Evolutionary conservation across 2,113 vertebrate species (phyloP), one percentile per base, ranked within the genome.

Genomic region (Suricata suricatta): DNA sequence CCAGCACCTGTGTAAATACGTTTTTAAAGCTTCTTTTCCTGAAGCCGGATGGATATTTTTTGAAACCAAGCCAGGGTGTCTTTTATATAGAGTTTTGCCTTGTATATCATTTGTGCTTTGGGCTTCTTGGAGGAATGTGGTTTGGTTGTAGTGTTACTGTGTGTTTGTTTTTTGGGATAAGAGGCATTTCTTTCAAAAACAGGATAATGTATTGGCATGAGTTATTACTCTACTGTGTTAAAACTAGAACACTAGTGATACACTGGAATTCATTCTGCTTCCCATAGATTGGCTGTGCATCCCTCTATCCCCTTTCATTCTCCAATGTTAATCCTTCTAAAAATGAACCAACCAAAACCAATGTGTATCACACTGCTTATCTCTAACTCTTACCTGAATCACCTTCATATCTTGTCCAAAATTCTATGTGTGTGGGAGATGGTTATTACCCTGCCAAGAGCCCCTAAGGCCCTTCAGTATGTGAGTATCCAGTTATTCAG

Each of bases 1-100:
- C 81, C 60, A 79, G 35, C 96, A 98, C 97, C 98, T 98, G 96
- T 97, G 97, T 95, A 98, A 98, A 98, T 98, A 98, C 41, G 93
- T 79, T 96, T 81, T 98, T 97, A 96, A 97, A 72, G 72, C 63
- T 97, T 96, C 94, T 96, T 98, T 97, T 94, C 96, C 82, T 97
- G 88, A 94, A 97, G 85, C 85, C 33, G 0, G 82, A 97, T 96
- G 76, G 10, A 35, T 96, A 90, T 91, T 95, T 95, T 93, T 90
- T 31, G 54, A 90, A 93, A 96, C n/a, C 23, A 94, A 68, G 44
- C 52, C 74, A 92, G 87, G 71, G 64, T 96, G 54, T 93, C 68
- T 96, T 98, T 97, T 97, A 97, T 97, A 81, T 96, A 52, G 17
- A 90, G 41, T 95, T 6, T 38, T 72, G 17, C 91, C 86, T 97